These are phyloP conservation scores for Pseudorasbora parva DNA, from an alignment of 2,113 vertebrate genomes.

Conservation along the genomic window DNA sequence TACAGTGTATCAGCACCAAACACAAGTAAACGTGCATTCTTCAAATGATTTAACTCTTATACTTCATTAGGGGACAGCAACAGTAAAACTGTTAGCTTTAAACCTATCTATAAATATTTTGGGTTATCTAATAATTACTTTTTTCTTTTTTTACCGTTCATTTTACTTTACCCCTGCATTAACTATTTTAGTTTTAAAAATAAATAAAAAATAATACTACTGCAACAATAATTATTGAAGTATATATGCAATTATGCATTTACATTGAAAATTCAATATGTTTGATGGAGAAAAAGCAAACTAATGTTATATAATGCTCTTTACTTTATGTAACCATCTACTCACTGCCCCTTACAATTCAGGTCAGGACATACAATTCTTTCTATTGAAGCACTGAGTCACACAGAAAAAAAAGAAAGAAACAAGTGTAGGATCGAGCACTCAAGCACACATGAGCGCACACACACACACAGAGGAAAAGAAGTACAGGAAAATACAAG, in stretches of 20 bases:
- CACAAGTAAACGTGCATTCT: not conserved
- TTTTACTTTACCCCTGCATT: not conserved
- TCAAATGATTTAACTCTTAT: not conserved
- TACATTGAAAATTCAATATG: conserved; percentile 42
- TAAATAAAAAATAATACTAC: not conserved
- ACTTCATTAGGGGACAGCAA: not conserved
- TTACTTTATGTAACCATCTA: conserved; percentile 29
- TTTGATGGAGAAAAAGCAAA: not conserved
- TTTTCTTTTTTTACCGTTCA: not conserved
- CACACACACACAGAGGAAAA: not conserved
- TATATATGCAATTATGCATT: not conserved
- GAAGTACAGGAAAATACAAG: not conserved
- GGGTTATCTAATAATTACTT: not conserved
- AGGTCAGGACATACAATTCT: conserved; percentile 25
- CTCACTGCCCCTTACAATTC: conserved; percentile 12
- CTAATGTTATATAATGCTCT: conserved; percentile 22
- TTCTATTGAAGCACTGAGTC: conserved; percentile 13
- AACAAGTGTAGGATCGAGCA: not conserved
- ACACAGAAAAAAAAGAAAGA: not conserved
- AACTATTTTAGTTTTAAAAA: not conserved
- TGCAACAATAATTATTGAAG: not conserved
- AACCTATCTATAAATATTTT: not conserved
- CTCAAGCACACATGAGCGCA: not conserved
- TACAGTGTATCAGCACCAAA: not conserved
- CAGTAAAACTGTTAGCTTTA: not conserved